These are phyloP conservation scores for Erinaceus europaeus DNA, from an alignment of 2,113 vertebrate species.

Conservation along the genomic window DNA sequence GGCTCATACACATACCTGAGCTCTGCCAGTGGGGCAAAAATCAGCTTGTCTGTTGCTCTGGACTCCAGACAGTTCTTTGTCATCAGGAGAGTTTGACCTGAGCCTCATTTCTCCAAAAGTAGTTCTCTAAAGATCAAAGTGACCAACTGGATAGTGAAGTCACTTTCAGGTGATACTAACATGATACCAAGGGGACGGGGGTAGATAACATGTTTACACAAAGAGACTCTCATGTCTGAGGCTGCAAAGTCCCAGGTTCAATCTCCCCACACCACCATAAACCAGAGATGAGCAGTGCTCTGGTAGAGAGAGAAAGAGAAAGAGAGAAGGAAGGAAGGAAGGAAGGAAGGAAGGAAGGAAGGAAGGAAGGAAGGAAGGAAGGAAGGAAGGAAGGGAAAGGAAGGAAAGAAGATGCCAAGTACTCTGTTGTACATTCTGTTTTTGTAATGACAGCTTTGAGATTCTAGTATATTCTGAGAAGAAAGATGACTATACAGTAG, in stretches of 20 bases:
- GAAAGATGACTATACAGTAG: constrained; percentile 5
- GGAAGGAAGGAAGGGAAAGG: too few relatives aligned
- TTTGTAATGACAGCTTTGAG: not conserved
- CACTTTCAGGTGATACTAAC: not conserved
- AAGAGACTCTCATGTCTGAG: too few relatives aligned
- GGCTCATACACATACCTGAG: not conserved
- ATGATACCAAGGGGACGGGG: too few relatives aligned
- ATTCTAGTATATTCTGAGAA: not conserved
- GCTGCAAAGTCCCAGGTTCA: too few relatives aligned
- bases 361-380: too few relatives aligned
- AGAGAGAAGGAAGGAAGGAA: too few relatives aligned
- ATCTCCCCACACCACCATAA: too few relatives aligned
- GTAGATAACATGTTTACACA: too few relatives aligned
- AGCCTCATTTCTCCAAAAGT: not conserved
- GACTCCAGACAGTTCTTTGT: not conserved
- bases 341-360: too few relatives aligned
- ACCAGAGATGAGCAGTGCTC: too few relatives aligned
- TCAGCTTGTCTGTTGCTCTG: not conserved
- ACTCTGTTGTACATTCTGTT: not conserved
- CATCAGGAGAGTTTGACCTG: not conserved
- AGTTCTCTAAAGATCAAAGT: not conserved
- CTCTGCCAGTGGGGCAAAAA: not conserved
- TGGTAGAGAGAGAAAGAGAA: too few relatives aligned
- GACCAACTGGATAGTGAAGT: not conserved
- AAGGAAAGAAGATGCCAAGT: too few relatives aligned